Conservation (phyloP, 1,140 invertebrate genomes). For the Laodelphax striatellus region DNA sequence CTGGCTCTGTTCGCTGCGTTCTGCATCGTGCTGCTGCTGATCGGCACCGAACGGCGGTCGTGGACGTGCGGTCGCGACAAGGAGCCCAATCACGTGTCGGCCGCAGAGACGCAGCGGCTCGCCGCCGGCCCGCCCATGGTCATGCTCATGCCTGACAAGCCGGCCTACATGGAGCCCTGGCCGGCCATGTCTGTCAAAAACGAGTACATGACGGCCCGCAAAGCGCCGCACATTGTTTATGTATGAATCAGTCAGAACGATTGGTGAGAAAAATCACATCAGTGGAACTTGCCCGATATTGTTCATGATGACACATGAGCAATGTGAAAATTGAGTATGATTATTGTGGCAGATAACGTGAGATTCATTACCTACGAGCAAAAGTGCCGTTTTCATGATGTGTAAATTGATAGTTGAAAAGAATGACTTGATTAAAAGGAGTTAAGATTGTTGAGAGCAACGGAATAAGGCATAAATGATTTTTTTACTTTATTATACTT, state of each 20-base stretch:
- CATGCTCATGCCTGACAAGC: slow-evolving; percentile 24
- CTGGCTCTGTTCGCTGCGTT: slow-evolving; percentile 31
- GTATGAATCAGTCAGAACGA: slow-evolving; percentile 31
- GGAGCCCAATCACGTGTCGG: slow-evolving; percentile 7
- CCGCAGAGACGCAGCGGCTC: slow-evolving; percentile 33
- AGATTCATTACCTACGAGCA: too few relatives aligned
- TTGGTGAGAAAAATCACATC: too few relatives aligned
- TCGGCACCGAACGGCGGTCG: slow-evolving; percentile 37
- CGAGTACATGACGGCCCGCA: slow-evolving; percentile 39
- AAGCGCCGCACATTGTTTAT: slow-evolving; percentile 48
- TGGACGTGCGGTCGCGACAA: slow-evolving; percentile 33
- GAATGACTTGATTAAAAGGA: too few relatives aligned
- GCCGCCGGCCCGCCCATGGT: slow-evolving; percentile 24
- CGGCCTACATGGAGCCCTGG: slow-evolving; percentile 43
- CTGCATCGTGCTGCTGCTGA: slow-evolving; percentile 37
- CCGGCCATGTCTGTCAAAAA: slow-evolving; percentile 40
- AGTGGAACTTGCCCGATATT: too few relatives aligned
- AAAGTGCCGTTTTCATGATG: too few relatives aligned
- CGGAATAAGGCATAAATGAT: too few relatives aligned
- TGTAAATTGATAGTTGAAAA: too few relatives aligned
- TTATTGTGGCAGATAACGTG: too few relatives aligned
- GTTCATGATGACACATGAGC: too few relatives aligned
- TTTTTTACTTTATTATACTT: too few relatives aligned
- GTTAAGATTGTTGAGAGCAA: too few relatives aligned
- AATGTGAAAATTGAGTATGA: too few relatives aligned